Base-by-base conservation (phyloP, 1,140 invertebrate genomes). In the Capitella teleta region DNA sequence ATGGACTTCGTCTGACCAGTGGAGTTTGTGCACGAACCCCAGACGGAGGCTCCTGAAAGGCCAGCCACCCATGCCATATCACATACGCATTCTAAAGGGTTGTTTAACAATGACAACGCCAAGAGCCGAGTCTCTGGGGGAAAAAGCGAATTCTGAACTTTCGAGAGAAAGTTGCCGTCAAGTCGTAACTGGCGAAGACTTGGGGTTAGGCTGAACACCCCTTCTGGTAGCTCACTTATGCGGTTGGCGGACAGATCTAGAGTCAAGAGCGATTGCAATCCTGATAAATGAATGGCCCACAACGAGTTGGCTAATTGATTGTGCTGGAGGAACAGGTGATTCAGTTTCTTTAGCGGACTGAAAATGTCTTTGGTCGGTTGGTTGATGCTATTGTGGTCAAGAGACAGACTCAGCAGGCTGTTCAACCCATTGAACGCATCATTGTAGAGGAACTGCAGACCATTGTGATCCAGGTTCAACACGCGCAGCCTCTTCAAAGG, bases 311-410 rank as follows among this genome's bases (percentile, higher is more conserved):
- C 21, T 47, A 87, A 78, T 54, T 80, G 78, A 66, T 87, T 87
- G 49, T 76, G 74, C 48, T 78, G 79, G 52, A 87, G 67, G 47
- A 83, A 80, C 37, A 87, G 70, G 55, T 82, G 81, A n/a, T 79
- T 73, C 4, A 86, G 67, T 28, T 76, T 73, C 2, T 69, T 71
- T 55, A 85, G 72, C 49, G 82, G 76, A 41, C 76, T 76, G 61
- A 86, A 85, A n/a, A n/a, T n/a, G n/a, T n/a, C n/a, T 46, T 86
- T 82, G 53, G 80, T 80, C 37, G 86, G 68, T 6, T 76, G 72
- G n/a, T 78, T 78, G 43, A 87, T 80, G 60, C 83, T 82, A 63
- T 87, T 87, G 18, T 77, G 74, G 45, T 80, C 79, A 25, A 87
- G 67, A 52, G 75, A 76, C 10, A 87, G 69, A 43, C 78, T 77